These are phyloP conservation scores for Apolygus lucorum DNA, from an alignment of 1,140 invertebrate species.

Conservation along the genomic window DNA sequence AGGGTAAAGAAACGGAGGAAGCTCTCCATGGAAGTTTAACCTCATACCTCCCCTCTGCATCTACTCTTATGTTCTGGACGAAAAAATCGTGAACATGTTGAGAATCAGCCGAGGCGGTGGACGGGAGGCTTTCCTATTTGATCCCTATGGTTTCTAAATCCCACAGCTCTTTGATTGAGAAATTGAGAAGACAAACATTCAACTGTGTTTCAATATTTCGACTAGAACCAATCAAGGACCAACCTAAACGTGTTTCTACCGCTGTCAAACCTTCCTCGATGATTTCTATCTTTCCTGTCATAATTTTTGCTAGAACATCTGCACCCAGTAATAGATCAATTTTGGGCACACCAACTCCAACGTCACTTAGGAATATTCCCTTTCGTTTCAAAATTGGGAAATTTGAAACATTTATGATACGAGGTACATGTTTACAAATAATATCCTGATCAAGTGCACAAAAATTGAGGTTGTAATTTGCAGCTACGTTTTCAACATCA, in stretches of 20 bases:
- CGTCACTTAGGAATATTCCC: not conserved
- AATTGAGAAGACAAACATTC: not conserved
- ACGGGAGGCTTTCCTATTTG: no score
- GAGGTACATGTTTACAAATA: not conserved
- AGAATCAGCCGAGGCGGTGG: no score
- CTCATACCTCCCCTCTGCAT: no score
- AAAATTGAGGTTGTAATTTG: not conserved
- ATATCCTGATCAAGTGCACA: no score
- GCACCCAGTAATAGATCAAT: not conserved
- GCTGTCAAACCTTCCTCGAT: not conserved
- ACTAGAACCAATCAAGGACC: not conserved
- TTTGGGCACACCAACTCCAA: not conserved
- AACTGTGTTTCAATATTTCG: not conserved
- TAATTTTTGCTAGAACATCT: not conserved
- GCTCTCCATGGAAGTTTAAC: no score
- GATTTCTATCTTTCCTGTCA: not conserved
- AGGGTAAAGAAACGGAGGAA: no score
- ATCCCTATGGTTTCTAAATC: not conserved
- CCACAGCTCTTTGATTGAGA: not conserved
- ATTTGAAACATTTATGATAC: not conserved
- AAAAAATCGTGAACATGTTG: no score
- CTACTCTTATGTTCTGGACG: no score
- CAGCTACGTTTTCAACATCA: not conserved
- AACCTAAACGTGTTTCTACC: not conserved
- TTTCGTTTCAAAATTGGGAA: not conserved